A percentile compares a stretch with the other conserved stretches of the same genome.
Evolutionary conservation across 1,140 invertebrate species (phyloP).

Genomic region (Campoletis sonorensis): DNA sequence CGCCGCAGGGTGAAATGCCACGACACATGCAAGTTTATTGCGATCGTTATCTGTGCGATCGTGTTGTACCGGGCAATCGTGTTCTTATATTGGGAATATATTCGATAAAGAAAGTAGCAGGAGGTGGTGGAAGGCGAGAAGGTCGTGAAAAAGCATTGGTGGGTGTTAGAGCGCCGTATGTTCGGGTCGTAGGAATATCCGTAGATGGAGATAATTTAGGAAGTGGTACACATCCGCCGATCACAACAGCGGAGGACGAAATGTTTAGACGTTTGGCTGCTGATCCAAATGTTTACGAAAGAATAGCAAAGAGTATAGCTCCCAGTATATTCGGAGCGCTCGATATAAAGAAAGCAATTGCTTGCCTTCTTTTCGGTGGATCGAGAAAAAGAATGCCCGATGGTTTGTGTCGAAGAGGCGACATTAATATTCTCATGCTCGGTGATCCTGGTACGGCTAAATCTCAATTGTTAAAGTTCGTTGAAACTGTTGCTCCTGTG

Average conservation of each 20-base stretch:
- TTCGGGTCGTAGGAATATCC: conserved; percentile 95
- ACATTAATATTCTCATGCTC: conserved; percentile 96
- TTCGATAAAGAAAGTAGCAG: conserved; percentile 94
- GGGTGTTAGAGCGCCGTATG: conserved; percentile 95
- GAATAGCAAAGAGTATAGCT: conserved; percentile 93
- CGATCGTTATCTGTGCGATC: conserved; percentile 96
- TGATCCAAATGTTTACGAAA: conserved; percentile 92
- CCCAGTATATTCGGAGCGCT: conserved; percentile 97
- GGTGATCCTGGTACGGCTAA: conserved; percentile 99
- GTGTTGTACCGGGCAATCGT: conserved; percentile 96
- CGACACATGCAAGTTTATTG: conserved; percentile 96
- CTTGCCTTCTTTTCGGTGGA: conserved; percentile 96
- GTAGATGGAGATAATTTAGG: conserved; percentile 83
- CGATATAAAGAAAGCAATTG: conserved; percentile 99
- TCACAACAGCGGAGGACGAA: conserved; percentile 94
- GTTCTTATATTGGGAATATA: conserved; percentile 97
- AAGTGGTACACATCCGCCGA: conserved; percentile 79
- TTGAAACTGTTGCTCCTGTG: conserved; percentile 96
- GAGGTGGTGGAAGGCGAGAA: conserved; percentile 79
- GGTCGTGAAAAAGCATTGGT: conserved; percentile 91
- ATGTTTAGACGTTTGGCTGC: conserved; percentile 91
- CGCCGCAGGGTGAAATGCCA: conserved; percentile 99
- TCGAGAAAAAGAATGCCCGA: conserved; percentile 95
- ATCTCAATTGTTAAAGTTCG: conserved; percentile 98
- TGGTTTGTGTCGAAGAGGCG: conserved; percentile 95